Conservation (phyloP, 1,140 invertebrate species). For the Hirudo medicinalis region DNA sequence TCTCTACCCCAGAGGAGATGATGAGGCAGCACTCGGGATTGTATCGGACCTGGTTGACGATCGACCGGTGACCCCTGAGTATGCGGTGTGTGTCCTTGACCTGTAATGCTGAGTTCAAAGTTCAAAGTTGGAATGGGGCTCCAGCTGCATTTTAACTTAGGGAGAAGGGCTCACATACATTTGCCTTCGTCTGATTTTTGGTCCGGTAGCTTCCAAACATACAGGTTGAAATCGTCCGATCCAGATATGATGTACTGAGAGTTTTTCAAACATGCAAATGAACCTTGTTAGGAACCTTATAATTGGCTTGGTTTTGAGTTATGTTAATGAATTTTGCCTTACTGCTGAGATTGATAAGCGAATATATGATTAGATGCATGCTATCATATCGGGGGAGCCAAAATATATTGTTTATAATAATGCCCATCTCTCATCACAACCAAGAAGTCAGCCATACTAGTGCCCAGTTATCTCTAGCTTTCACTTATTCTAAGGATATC, state of each 20-base stretch:
- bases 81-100: conserved; percentile 63
- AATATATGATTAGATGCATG: background rate
- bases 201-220: conserved; percentile 77
- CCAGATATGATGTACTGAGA: conserved; percentile 68
- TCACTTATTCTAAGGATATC: no score
- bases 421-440: background rate
- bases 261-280: conserved; percentile 4
- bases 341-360: background rate
- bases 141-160: no score
- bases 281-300: no score
- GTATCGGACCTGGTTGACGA: conserved; percentile 88
- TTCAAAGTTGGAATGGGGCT: no score
- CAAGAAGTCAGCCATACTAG: background rate
- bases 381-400: background rate
- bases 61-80: conserved; percentile 75
- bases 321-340: no score
- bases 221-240: conserved; percentile 87
- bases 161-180: background rate
- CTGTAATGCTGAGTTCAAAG: conserved; percentile 32
- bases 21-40: conserved; percentile 68
- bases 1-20: conserved; percentile 86
- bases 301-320: no score
- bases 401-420: background rate
- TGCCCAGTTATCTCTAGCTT: background rate
- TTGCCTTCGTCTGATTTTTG: conserved; percentile 25